These are phyloP conservation scores for Carapus acus DNA, from an alignment of 2,797 vertebrate genomes.

Conservation along the genomic window DNA sequence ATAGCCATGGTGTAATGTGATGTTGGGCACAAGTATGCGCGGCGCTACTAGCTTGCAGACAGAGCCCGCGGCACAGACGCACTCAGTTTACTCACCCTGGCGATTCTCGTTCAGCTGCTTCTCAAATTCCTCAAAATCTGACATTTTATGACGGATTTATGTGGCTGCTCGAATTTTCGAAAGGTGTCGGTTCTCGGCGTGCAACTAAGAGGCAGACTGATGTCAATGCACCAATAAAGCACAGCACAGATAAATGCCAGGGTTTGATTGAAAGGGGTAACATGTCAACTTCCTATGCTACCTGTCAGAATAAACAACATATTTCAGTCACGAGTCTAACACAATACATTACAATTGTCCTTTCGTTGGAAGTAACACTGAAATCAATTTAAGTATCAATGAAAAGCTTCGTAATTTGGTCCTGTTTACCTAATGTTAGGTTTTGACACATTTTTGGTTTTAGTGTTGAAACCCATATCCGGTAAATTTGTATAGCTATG, in stretches of 20 bases:
- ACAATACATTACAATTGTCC: no score
- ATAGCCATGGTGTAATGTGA: slow-evolving; percentile 29
- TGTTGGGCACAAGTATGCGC: slow-evolving; percentile 6
- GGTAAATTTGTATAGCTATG: no score
- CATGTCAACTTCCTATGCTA: slow-evolving; percentile 21
- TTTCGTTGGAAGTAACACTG: no score
- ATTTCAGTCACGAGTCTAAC: no score
- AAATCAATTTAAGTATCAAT: no score
- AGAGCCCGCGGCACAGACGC: slow-evolving; percentile 2
- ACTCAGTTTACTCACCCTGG: slow-evolving; percentile 59
- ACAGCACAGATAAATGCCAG: neutral
- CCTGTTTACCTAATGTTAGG: no score
- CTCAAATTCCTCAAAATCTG: slow-evolving; percentile 76
- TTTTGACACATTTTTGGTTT: no score
- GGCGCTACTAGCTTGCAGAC: slow-evolving; percentile 33
- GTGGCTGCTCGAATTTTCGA: rapidly evolving
- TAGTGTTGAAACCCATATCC: no score
- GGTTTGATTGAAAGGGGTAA: neutral
- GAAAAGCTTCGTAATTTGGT: no score
- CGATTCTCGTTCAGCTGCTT: slow-evolving; percentile 73
- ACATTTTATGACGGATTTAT: slow-evolving; percentile 37
- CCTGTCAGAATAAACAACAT: slow-evolving; percentile 24
- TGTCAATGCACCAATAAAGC: slow-evolving; percentile 28
- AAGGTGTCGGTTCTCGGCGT: neutral
- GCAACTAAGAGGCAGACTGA: neutral